Percentiles rank a stretch among this genome's conserved stretches.
Evolutionary conservation across 2,888 invertebrate genomes (phyloP).

Genomic region (Stenolophus ochropezus): DNA sequence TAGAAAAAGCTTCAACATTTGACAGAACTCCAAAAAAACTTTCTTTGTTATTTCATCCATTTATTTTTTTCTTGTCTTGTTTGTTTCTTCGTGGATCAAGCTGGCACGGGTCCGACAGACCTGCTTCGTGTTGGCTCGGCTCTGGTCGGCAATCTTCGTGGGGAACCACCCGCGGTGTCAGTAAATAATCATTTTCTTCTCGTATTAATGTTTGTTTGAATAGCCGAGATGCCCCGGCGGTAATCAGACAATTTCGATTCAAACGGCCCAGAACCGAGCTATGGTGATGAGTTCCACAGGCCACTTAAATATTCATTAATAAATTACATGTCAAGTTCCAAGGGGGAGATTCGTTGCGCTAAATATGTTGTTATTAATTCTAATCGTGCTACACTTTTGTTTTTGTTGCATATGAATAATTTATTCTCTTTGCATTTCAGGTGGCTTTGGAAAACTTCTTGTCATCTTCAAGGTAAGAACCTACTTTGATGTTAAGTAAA

Average conservation of each 20-base stretch:
- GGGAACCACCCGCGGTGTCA: conserved; percentile 56
- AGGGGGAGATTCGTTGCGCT: conserved; percentile 50
- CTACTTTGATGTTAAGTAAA: too few species aligned
- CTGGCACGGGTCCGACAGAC: neutral
- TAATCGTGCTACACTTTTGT: neutral
- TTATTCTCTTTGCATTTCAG: neutral
- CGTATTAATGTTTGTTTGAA: conserved; percentile 71
- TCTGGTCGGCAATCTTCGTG: conserved; percentile 59
- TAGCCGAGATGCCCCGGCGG: conserved; percentile 66
- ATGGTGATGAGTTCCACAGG: conserved; percentile 9
- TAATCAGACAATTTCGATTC: conserved; percentile 69
- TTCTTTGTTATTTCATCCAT: too few species aligned
- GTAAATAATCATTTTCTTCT: conserved; percentile 71
- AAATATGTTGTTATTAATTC: conserved; percentile 56
- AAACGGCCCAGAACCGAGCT: conserved; percentile 63
- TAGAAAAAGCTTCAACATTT: too few species aligned
- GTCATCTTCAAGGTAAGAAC: neutral
- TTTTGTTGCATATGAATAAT: neutral
- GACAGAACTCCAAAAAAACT: too few species aligned
- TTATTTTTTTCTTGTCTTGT: neutral
- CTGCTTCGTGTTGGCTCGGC: conserved; percentile 44
- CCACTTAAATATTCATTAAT: conserved; percentile 58
- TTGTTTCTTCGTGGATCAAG: conserved; percentile 61
- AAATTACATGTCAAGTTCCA: conserved; percentile 42
- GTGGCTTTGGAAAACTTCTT: neutral